Evolutionary conservation across 2,797 vertebrate species (phyloP), one percentile per base, ranked within the genome.

Genomic region (Decapterus maruadsi): DNA sequence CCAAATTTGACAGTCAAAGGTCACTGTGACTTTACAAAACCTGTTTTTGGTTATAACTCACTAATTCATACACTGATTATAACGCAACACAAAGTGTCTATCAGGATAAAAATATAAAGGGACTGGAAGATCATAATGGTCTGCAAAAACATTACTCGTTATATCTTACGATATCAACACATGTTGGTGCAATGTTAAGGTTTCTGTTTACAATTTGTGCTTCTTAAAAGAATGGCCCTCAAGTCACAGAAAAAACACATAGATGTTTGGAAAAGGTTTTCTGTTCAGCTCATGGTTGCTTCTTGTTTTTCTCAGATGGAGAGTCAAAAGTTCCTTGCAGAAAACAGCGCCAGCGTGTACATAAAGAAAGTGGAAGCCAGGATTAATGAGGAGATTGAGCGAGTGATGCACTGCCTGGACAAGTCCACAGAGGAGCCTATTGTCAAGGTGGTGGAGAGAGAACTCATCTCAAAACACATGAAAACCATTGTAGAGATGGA

Each of bases 401-500:
- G 98, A 36, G 98, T 98, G 93, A 97, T 99, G 96, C 97, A 99
- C 92, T 99, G 97, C 92, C 93, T 99, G 91, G 98, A 99, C 94
- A 99, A 99, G 93, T 97, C 97, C 60, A 99, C 97, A 0, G 97
- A 99, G 90, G 98, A 99, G 84, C 98, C 98, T 2, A 99, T 99
- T 78, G 97, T 99, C 69, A 98, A 98, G 83, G 98, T 99, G 86
- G 98, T 99, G 80, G 98, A 99, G 84, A 94, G 97, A 20, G 97
- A 99, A 74, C 97, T 99, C 82, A 99, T 99, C 90, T 99, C 98
- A 75, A 99, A 99, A 89, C 98, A 99, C 90, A 99, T 99, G 98
- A 99, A 99, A 92, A 99, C 98, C 36, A 99, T 99, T 54, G 98
- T 99, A 83, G 98, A 99, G 94, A 99, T 99, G 98, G 98, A 99